These are phyloP conservation scores for Andricus curvator DNA, from an alignment of 2,888 invertebrate genomes.

Conservation along the genomic window DNA sequence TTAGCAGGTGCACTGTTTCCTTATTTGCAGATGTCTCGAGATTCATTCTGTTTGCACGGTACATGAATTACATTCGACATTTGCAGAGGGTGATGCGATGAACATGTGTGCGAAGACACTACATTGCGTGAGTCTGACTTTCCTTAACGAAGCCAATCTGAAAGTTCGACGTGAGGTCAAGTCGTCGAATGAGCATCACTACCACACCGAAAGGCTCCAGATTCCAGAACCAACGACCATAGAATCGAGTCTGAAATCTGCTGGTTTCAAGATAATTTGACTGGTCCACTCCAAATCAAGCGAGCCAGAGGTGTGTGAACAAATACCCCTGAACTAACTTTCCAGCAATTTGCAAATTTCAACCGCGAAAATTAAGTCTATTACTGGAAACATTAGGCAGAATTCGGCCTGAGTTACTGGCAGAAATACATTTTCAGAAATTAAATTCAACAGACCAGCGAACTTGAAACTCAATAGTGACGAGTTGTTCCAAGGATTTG, in stretches of 20 bases:
- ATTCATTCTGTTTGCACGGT: background rate
- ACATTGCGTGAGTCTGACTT: slow-evolving; percentile 34
- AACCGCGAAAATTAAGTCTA: background rate
- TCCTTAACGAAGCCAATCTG: slow-evolving; percentile 46
- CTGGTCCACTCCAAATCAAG: background rate
- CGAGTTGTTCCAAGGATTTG: background rate
- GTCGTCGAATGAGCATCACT: slow-evolving; percentile 22
- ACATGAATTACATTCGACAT: background rate
- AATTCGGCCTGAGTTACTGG: background rate
- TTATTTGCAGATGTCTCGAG: background rate
- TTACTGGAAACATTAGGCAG: background rate
- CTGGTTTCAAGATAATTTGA: background rate
- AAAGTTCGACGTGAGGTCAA: slow-evolving; percentile 41
- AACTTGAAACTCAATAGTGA: background rate
- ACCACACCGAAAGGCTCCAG: background rate
- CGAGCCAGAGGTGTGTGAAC: background rate
- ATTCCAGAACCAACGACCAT: background rate
- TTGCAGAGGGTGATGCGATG: background rate
- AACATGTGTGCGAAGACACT: background rate
- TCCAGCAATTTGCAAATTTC: background rate
- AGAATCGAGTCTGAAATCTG: background rate
- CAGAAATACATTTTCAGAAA: background rate
- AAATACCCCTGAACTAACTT: slow-evolving; percentile 6
- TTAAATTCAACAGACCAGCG: background rate
- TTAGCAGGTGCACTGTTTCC: background rate